These are phyloP conservation scores for Lepidochrysops patricia DNA, from an alignment of 2,888 invertebrate species.

Conservation along the genomic window DNA sequence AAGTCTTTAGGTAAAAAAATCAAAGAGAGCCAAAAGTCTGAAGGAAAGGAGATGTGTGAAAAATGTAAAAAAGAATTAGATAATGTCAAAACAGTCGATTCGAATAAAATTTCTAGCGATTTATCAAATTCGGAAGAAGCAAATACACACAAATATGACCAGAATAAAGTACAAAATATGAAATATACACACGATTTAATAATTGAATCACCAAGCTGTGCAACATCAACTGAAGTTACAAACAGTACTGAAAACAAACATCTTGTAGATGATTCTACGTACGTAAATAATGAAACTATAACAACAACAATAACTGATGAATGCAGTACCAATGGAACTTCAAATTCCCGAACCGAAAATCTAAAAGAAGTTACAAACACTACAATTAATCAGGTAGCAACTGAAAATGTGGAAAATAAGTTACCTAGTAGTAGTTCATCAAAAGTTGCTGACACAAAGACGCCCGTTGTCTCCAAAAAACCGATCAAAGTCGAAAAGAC, in stretches of 20 bases:
- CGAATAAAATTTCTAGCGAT: not conserved
- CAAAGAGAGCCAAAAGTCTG: slow-evolving; percentile 1
- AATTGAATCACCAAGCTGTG: not conserved
- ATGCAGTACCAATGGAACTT: not conserved
- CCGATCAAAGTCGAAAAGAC: slow-evolving; percentile 72
- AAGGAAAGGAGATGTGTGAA: not conserved
- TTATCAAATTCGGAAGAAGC: not conserved
- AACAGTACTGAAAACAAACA: not conserved
- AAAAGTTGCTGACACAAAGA: slow-evolving; percentile 20
- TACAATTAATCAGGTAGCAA: not conserved
- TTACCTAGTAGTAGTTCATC: not conserved
- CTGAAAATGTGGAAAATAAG: slow-evolving; percentile 1
- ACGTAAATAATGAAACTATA: not conserved
- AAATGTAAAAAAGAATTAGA: slow-evolving; percentile 5
- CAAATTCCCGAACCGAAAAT: not conserved
- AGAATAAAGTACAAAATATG: not conserved
- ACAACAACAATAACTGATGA: not conserved
- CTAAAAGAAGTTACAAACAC: not conserved
- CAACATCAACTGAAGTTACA: not conserved
- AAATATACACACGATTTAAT: not conserved
- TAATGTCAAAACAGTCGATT: not conserved
- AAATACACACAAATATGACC: not conserved
- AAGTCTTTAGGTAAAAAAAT: not conserved
- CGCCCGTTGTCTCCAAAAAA: slow-evolving; percentile 31
- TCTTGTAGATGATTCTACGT: not conserved